Base-by-base conservation (phyloP, 1,140 invertebrate genomes). In the Drosophila bipectinata region DNA sequence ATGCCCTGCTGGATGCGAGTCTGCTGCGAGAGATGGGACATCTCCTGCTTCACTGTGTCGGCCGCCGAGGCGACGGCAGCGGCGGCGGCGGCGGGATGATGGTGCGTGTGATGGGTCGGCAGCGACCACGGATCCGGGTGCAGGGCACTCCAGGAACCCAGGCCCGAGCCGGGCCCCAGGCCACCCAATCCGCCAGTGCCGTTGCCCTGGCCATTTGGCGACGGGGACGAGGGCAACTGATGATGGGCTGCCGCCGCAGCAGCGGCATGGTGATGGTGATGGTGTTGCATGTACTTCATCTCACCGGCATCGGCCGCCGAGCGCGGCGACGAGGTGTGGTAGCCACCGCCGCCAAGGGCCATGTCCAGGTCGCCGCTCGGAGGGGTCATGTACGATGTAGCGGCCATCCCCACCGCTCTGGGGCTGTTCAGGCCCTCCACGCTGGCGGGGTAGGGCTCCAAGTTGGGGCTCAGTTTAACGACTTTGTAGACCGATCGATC, bases 201-300 rank as follows among this genome's bases (percentile, higher is more conserved):
- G 12, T 58, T 78, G 39, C 79, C 93, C 80, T 76, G 92, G 0
- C 90, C 93, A 92, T 91, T 94, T 92, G 57, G 95, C 93, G 90
- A 94, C 92, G 79, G 88, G 39, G 93, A 93, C 68, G 94, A 94
- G 59, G 95, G 94, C 93, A 95, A 93, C 90, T 96, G 96, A 74
- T 95, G 95, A 10, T 83, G 80, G 21, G 72, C 94, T 53, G 95
- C 94, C 73, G 95, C 94, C 44, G 95, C 94, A 32, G 94, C 94
- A 0, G 87, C 88, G 6, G 67, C 68, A 79, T 95, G 95, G 83
- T 96, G 96, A 92, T 96, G 96, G 91, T 96, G 96, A 49, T 94
- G 94, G 66, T 95, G 94, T 59, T 96, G 95, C 94, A 97, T 95
- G 92, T 98, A 98, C 93, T 98, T 98, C 97, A 98, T 98, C 92